Evolutionary conservation across 2,113 vertebrate species (phyloP).

Genomic region (Morone saxatilis): DNA sequence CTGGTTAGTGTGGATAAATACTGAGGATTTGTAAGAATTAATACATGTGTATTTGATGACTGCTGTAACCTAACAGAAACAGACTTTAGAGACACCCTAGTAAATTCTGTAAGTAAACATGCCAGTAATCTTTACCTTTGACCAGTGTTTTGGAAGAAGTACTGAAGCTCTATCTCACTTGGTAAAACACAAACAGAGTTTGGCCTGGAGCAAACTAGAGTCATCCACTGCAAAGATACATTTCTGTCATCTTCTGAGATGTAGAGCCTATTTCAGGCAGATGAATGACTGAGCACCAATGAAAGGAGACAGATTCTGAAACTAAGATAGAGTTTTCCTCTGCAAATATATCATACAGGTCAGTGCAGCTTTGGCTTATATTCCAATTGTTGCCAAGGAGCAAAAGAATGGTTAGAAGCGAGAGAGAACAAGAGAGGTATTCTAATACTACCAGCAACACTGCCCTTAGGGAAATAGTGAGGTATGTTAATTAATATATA

Average conservation of each 20-base stretch:
- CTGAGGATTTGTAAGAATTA: conserved; percentile 39
- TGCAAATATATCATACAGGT: conserved; percentile 60
- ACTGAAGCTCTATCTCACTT: conserved; percentile 31
- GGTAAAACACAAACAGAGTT: conserved; percentile 59
- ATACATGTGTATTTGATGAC: conserved; percentile 37
- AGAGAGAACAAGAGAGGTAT: conserved; percentile 6
- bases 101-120: conserved; percentile 49
- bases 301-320: conserved; percentile 66
- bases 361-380: conserved; percentile 32
- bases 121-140: conserved; percentile 60
- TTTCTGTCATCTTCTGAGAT: conserved; percentile 63
- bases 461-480: conserved; percentile 32
- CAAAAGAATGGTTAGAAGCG: conserved; percentile 16
- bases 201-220: conserved; percentile 57
- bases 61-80: conserved; percentile 38
- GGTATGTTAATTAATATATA: conserved; percentile 68
- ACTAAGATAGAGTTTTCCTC: conserved; percentile 55
- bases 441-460: conserved; percentile 29
- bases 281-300: conserved; percentile 66
- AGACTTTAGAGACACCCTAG: conserved; percentile 41
- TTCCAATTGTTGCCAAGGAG: conserved; percentile 48
- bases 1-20: conserved; percentile 35
- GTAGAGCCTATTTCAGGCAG: conserved; percentile 58
- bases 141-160: conserved; percentile 37
- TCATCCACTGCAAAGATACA: conserved; percentile 51